phyloP scores from a whole-genome alignment of 2,888 invertebrate genomes.

The Deilephila porcellus region DNA sequence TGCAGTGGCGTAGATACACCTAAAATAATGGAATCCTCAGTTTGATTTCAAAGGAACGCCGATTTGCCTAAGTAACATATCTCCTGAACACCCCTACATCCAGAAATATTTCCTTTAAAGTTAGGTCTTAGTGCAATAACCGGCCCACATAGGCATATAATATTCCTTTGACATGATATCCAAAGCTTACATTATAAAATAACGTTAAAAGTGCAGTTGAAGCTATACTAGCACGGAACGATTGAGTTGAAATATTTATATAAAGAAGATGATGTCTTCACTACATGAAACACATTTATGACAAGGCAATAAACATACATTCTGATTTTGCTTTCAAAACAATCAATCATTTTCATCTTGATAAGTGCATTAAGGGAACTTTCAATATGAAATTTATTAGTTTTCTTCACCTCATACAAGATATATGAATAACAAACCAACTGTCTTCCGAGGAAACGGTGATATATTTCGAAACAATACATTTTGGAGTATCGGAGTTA shows the following conservation, averaged over 20 bases:
- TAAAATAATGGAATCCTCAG: too few species aligned
- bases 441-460: not conserved
- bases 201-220: too few species aligned
- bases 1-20: too few species aligned
- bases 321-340: not conserved
- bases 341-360: not conserved
- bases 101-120: too few species aligned
- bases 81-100: too few species aligned
- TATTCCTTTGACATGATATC: too few species aligned
- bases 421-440: not conserved
- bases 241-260: not conserved
- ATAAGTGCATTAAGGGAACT: slow-evolving; percentile 6
- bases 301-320: not conserved
- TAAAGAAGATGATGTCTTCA: not conserved
- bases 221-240: too few species aligned
- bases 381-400: slow-evolving; percentile 2
- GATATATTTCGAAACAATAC: not conserved
- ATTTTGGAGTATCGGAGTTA: not conserved
- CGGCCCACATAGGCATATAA: too few species aligned
- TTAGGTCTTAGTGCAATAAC: too few species aligned
- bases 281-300: not conserved
- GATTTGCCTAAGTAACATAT: too few species aligned
- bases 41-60: too few species aligned
- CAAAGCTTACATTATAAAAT: too few species aligned
- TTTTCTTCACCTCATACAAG: not conserved